These are phyloP conservation scores for Ischnus inquisitorius DNA, from an alignment of 2,888 invertebrate species.

Conservation along the genomic window DNA sequence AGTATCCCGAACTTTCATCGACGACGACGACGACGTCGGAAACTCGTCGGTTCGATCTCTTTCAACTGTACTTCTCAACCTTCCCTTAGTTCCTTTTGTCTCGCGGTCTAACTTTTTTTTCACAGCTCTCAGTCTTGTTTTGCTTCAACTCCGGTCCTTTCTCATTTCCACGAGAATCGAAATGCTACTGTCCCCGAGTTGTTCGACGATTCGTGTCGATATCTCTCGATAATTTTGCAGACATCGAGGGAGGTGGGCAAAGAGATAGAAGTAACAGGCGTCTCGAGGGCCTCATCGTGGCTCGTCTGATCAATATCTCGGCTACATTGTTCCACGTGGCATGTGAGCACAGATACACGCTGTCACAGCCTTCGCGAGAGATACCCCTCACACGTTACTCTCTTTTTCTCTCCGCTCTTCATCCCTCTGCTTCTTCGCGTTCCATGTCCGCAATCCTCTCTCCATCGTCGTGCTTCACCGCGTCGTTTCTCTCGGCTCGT, in stretches of 20 bases:
- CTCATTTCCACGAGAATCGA: not conserved
- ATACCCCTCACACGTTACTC: not conserved
- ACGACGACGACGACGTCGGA: not conserved
- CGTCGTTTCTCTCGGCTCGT: slow-evolving; percentile 42
- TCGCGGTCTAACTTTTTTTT: not conserved
- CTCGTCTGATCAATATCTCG: slow-evolving; percentile 73
- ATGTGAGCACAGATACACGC: slow-evolving; percentile 7
- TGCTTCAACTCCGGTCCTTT: slow-evolving; percentile 3
- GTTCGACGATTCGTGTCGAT: slow-evolving; percentile 10
- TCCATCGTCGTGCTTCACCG: slow-evolving; percentile 13
- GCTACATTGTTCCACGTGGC: slow-evolving; percentile 68
- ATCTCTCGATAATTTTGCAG: not conserved
- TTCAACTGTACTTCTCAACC: not conserved
- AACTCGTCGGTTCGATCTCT: not conserved
- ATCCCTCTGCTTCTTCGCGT: not conserved
- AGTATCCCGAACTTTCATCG: slow-evolving; percentile 9
- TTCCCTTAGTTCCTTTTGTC: not conserved
- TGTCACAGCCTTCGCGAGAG: slow-evolving; percentile 9
- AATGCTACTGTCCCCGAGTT: not conserved
- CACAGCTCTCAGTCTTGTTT: no score
- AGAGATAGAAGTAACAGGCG: slow-evolving; percentile 18
- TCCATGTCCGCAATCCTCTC: not conserved
- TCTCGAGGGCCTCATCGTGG: slow-evolving; percentile 31
- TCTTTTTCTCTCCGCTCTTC: not conserved
- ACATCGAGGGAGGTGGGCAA: not conserved